Conservation (phyloP, 1,140 invertebrate species). For the Laupala kohalensis region DNA sequence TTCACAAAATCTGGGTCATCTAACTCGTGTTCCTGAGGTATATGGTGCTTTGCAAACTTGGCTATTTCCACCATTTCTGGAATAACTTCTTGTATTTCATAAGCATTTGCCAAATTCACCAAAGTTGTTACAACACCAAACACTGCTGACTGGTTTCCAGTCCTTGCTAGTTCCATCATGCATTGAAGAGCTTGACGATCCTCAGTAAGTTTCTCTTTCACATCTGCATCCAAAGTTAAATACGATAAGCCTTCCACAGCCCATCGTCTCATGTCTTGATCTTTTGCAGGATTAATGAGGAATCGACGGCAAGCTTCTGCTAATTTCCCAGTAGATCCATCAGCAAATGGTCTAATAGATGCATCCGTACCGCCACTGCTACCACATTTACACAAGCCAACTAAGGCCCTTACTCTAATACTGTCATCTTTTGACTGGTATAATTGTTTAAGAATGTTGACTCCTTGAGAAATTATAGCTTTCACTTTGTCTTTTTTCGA, state of each 20-base stretch:
- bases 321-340: slow-evolving; percentile 85
- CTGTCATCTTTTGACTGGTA: slow-evolving; percentile 85
- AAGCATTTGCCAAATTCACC: slow-evolving; percentile 94
- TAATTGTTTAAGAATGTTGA: slow-evolving; percentile 86
- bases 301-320: slow-evolving; percentile 88
- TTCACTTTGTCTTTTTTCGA: slow-evolving; percentile 95
- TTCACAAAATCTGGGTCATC: slow-evolving; percentile 88
- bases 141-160: slow-evolving; percentile 64
- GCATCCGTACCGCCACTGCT: slow-evolving; percentile 94
- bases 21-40: slow-evolving; percentile 90
- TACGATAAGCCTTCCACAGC: slow-evolving; percentile 93
- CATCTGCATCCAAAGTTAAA: slow-evolving; percentile 92
- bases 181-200: slow-evolving; percentile 70
- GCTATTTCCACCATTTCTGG: slow-evolving; percentile 96
- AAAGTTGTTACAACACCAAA: slow-evolving; percentile 91
- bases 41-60: slow-evolving; percentile 98
- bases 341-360: slow-evolving; percentile 82
- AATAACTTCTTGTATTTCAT: slow-evolving; percentile 93
- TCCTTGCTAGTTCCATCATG: slow-evolving; percentile 77
- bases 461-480: slow-evolving; percentile 79
- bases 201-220: slow-evolving; percentile 91
- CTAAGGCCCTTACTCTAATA: slow-evolving; percentile 77
- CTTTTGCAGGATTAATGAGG: slow-evolving; percentile 72
- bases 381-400: slow-evolving; percentile 93
- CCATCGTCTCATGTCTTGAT: slow-evolving; percentile 85